A percentile compares a stretch with the other conserved stretches of the same genome.
phyloP scores from a whole-genome alignment of 2,888 invertebrate species.

The Sylvicola fuscatus region DNA sequence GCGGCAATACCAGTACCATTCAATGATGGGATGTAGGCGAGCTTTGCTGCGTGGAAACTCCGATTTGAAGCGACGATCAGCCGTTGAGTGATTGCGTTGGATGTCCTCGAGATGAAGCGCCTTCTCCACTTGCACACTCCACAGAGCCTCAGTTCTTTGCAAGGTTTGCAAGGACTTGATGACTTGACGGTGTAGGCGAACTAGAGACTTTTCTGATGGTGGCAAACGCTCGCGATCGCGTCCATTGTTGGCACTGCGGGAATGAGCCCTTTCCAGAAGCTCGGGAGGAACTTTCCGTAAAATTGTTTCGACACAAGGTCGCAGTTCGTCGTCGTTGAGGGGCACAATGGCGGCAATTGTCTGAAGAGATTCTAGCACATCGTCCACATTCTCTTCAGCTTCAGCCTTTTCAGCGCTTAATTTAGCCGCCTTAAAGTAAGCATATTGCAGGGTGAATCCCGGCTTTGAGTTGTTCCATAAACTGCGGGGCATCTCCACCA shows the following conservation, averaged over 20 bases:
- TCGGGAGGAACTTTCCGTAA: slow-evolving; percentile 69
- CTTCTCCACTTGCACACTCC: slow-evolving; percentile 64
- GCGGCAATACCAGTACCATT: slow-evolving; percentile 95
- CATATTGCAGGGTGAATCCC: slow-evolving; percentile 62
- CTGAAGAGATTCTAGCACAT: slow-evolving; percentile 79
- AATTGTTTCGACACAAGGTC: slow-evolving; percentile 71
- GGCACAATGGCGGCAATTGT: slow-evolving; percentile 58
- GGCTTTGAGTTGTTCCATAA: slow-evolving; percentile 81
- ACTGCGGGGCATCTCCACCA: slow-evolving; percentile 86
- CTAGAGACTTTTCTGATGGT: slow-evolving; percentile 67
- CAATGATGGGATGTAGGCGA: slow-evolving; percentile 44
- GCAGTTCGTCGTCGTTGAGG: slow-evolving; percentile 46
- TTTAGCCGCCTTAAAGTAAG: slow-evolving; percentile 88
- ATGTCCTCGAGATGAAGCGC: slow-evolving; percentile 76
- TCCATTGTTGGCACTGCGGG: slow-evolving; percentile 29
- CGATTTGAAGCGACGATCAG: slow-evolving; percentile 37
- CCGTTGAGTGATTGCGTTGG: slow-evolving; percentile 43
- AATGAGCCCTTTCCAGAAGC: slow-evolving; percentile 45
- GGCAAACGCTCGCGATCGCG: slow-evolving; percentile 37
- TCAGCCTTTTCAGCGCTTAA: slow-evolving; percentile 88
- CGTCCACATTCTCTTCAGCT: slow-evolving; percentile 91
- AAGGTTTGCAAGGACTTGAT: slow-evolving; percentile 83
- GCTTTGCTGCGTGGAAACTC: slow-evolving; percentile 38
- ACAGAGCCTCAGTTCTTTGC: slow-evolving; percentile 85
- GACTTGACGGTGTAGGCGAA: slow-evolving; percentile 80